Evolutionary conservation across 2,797 vertebrate genomes (phyloP), one percentile per base, ranked within the genome.

Genomic region (Eurystomus glaucurus): DNA sequence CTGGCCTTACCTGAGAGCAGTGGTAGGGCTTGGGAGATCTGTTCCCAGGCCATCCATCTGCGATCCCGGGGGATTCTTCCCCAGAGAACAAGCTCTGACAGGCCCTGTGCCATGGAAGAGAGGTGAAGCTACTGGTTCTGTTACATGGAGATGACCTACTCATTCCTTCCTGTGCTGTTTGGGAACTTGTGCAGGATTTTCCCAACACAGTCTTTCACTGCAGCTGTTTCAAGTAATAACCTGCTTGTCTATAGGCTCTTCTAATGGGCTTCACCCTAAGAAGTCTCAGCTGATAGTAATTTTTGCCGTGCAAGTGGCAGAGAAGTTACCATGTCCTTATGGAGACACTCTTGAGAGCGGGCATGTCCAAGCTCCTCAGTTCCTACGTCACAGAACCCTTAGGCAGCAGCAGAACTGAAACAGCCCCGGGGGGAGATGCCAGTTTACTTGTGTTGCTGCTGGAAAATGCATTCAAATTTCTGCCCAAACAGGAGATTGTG

Each of bases 401-500:
- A 93, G 92, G 96, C 91, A 94, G 91, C 89, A 88, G 72, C 65
- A 85, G 77, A 70, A 66, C 66, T 57, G 85, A 92, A 96, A 85
- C 64, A 82, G 39, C 78, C 91, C 61, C 46, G 4, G 43, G 41
- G 86, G 95, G 46, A 62, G 72, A 91, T 94, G 90, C 90, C 79
- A 83, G 86, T 88, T 96, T 91, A 69, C 92, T 71, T 88, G 50
- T 76, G 69, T 76, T 93, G 66, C 76, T 96, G 51, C 88, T 95
- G 91, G 86, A 96, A 95, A 96, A 94, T 22, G 16, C 65, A 93
- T 94, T 97, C 86, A 94, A 86, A 94, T 94, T 95, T 97, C 88
- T 97, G 91, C 91, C 94, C 84, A 77, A 96, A 94, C 84, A 93
- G 88, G 91, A 96, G 96, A 89, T 85, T 84, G 76, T 94, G 88